Evolutionary conservation across 2,113 vertebrate genomes (phyloP), one percentile per base, ranked within the genome.

Genomic region (Sylvia atricapilla): DNA sequence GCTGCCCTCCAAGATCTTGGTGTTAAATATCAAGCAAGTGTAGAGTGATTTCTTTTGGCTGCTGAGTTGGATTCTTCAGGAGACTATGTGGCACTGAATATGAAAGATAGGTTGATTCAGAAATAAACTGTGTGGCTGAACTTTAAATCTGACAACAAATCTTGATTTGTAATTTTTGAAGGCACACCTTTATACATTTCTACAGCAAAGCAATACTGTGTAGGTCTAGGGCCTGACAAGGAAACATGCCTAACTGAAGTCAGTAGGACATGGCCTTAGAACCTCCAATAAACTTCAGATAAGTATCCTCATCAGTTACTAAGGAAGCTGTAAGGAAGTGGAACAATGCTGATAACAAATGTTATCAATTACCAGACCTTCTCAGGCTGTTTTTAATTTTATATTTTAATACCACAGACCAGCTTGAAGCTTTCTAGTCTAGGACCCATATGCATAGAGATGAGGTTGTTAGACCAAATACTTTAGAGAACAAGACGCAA

Each of bases 1-100:
- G 25, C 64, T 83, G 70, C 84, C 78, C 63, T 91, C 87, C 67
- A 67, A 95, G 53, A 59, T 52, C 47, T 16, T 88, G 58, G 55
- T 91, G 69, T 93, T 90, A 87, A 74, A 24, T 83, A 94, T 83
- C 82, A 74, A 72, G 59, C 8, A 72, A 90, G 78, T 74, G 87
- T 41, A 77, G 91, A 95, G 58, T 93, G 94, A 96, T 95, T 94
- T 77, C 67, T 88, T 95, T 86, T 77, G 84, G 90, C 87, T 94
- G 95, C 60, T 59, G 50, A 67, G 39, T 9, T 63, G 47, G 63
- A 93, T 87, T 94, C 59, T 83, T 93, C 55, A 35, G 70, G 62
- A 91, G 59, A 39, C 17, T 91, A 43, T 44, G 22, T 59, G 60
- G 33, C n/a, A 90, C n/a, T 50, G 16, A 73, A 50, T 52, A 87